Evolutionary conservation across 2,888 invertebrate species (phyloP).

Genomic region (Epinotia demarniana): DNA sequence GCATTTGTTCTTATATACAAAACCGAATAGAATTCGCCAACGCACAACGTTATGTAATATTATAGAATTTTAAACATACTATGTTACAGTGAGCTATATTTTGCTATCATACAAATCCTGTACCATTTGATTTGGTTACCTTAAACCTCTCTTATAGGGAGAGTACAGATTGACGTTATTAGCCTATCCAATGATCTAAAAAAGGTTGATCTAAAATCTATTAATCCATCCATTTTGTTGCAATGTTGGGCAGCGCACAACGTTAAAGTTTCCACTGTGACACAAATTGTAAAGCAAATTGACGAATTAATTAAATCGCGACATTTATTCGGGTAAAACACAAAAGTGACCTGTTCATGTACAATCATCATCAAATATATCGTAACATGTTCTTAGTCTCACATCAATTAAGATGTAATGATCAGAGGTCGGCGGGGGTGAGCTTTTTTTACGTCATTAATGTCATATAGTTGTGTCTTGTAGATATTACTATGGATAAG

Average conservation of each 20-base stretch:
- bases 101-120: conserved; percentile 23
- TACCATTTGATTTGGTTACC: conserved; percentile 8
- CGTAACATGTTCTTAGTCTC: too few species aligned
- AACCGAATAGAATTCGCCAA: conserved; percentile 48
- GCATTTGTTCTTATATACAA: conserved; percentile 56
- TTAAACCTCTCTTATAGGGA: background rate
- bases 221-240: background rate
- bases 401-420: too few species aligned
- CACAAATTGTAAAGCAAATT: too few species aligned
- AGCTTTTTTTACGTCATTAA: too few species aligned
- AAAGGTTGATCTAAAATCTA: background rate
- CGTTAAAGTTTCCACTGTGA: too few species aligned
- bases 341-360: too few species aligned
- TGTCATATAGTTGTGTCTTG: too few species aligned
- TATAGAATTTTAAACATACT: conserved; percentile 36
- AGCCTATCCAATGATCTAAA: background rate
- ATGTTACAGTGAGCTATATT: conserved; percentile 46
- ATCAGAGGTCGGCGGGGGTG: too few species aligned
- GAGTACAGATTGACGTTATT: background rate
- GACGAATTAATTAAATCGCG: too few species aligned
- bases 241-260: background rate
- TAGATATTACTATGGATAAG: too few species aligned
- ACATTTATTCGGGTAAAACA: too few species aligned
- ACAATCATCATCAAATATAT: too few species aligned
- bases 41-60: conserved; percentile 45